Percentiles rank a stretch among this genome's conserved stretches.
Conservation (phyloP, 2,888 invertebrate species). For the Xestia rhomboidea region DNA sequence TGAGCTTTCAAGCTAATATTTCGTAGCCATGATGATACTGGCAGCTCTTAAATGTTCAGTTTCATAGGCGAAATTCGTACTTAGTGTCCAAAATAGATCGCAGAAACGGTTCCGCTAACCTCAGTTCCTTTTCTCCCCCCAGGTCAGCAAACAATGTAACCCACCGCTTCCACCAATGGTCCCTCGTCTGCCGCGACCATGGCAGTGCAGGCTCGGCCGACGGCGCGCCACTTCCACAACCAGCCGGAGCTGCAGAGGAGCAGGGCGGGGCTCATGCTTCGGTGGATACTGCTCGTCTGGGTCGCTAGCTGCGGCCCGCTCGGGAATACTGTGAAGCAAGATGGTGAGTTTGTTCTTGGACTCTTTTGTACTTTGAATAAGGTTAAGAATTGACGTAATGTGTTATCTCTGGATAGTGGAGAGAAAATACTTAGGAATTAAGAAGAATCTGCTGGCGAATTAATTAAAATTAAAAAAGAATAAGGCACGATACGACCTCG, state of each 20-base stretch:
- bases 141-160: slow-evolving; percentile 62
- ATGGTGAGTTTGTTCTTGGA: slow-evolving; percentile 81
- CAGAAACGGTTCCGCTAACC: neutral
- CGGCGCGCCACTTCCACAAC: slow-evolving; percentile 87
- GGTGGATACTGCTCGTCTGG: slow-evolving; percentile 86
- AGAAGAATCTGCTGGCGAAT: neutral
- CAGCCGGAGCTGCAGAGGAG: slow-evolving; percentile 86
- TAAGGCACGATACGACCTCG: neutral
- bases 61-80: neutral
- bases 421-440: neutral
- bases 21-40: neutral
- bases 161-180: slow-evolving; percentile 68
- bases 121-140: neutral
- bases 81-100: neutral
- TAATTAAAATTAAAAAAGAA: neutral
- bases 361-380: neutral
- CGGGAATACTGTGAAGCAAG: slow-evolving; percentile 87
- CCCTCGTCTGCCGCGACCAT: slow-evolving; percentile 72
- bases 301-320: slow-evolving; percentile 86
- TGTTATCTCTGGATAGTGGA: neutral
- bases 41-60: neutral
- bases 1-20: neutral
- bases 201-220: slow-evolving; percentile 81
- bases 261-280: slow-evolving; percentile 83
- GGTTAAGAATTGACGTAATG: neutral